These are phyloP conservation scores for Pteruthius melanotis DNA, from an alignment of 2,113 vertebrate species.

Conservation along the genomic window DNA sequence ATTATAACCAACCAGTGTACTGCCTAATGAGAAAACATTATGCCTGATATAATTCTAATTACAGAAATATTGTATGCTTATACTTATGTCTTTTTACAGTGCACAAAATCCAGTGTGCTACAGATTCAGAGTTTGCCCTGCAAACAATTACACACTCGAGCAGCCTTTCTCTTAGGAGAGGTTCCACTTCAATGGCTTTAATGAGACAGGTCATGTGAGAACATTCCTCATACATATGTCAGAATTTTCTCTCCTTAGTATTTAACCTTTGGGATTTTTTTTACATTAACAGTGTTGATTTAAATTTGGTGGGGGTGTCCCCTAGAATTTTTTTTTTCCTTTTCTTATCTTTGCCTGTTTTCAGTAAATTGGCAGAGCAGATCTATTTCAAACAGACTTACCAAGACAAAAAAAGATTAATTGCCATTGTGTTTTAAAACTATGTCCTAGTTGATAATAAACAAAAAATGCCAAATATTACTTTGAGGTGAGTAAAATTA, in stretches of 20 bases:
- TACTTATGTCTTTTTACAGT: background rate
- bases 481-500: rapidly evolving
- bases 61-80: background rate
- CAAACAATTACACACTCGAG: constrained; percentile 10
- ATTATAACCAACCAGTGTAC: background rate
- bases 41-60: constrained; percentile 41
- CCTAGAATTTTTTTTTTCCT: background rate
- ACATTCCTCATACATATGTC: background rate
- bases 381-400: background rate
- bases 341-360: background rate
- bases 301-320: background rate
- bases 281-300: background rate
- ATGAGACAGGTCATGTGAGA: background rate
- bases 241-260: background rate
- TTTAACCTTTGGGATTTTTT: background rate
- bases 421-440: background rate
- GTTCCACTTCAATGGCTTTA: constrained; percentile 34
- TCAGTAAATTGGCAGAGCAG: background rate
- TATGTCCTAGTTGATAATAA: background rate
- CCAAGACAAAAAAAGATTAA: rapidly evolving
- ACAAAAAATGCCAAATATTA: background rate
- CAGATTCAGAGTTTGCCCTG: background rate
- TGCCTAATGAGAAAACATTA: constrained; percentile 32
- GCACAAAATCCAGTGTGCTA: background rate
- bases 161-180: background rate